Conservation (phyloP, 2,888 invertebrate genomes). For the Brachypterus glaber region DNA sequence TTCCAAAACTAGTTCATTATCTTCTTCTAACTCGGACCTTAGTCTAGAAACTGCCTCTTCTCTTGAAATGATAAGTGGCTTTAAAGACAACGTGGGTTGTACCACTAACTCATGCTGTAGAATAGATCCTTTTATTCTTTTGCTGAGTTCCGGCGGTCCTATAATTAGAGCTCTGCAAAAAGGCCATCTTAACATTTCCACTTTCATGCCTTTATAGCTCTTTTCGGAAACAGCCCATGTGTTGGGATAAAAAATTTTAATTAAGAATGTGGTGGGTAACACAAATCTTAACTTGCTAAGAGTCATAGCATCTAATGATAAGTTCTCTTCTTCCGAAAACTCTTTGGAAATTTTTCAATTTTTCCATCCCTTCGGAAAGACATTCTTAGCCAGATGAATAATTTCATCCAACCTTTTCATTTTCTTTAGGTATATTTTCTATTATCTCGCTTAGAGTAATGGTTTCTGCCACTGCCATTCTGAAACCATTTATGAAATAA, state of each 20-base stretch:
- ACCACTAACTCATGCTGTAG: slow-evolving; percentile 2
- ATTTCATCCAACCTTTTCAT: too few species aligned
- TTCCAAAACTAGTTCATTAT: too few species aligned
- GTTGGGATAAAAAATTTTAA: background rate
- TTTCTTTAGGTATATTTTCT: too few species aligned
- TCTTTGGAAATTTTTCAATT: background rate
- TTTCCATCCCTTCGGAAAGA: background rate
- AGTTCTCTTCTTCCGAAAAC: background rate
- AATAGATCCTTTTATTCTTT: background rate
- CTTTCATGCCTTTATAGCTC: background rate
- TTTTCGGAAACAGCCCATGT: background rate
- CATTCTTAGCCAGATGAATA: too few species aligned
- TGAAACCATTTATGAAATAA: too few species aligned
- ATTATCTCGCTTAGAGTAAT: too few species aligned
- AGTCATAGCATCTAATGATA: too few species aligned
- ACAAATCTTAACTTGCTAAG: background rate
- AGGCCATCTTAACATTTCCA: slow-evolving; percentile 1
- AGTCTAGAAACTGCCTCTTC: too few species aligned
- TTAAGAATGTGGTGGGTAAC: background rate
- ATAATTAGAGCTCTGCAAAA: slow-evolving; percentile 1
- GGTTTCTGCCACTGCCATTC: too few species aligned
- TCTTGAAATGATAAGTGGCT: too few species aligned
- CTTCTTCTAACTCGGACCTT: too few species aligned
- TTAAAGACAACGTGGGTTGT: too few species aligned
- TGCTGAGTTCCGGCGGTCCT: background rate